phyloP scores from a whole-genome alignment of 1,140 invertebrate genomes.

The Microplitis demolitor region DNA sequence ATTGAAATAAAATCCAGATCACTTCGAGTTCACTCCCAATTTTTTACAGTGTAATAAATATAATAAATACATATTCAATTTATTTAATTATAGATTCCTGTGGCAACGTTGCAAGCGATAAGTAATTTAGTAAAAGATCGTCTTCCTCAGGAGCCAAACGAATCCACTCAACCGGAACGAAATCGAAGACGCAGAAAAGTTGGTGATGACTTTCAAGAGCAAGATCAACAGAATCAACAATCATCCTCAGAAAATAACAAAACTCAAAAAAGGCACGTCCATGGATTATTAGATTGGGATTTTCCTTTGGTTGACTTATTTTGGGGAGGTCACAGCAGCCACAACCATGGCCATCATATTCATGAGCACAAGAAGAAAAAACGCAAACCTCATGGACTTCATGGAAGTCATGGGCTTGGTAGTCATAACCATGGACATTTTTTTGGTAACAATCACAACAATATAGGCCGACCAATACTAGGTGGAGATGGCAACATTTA shows the following conservation, averaged over 20 bases:
- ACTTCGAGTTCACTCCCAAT: too few relatives aligned
- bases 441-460: not conserved
- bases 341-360: conserved; percentile 16
- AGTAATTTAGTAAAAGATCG: conserved; percentile 10
- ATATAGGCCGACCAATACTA: not conserved
- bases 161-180: not conserved
- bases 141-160: not conserved
- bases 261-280: not conserved
- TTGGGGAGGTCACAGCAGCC: not conserved
- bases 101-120: conserved; percentile 21
- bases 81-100: conserved; percentile 12
- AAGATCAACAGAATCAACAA: not conserved
- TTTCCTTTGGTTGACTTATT: not conserved
- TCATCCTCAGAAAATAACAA: not conserved
- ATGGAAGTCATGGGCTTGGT: not conserved
- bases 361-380: conserved; percentile 2
- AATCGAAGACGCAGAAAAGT: too few relatives aligned
- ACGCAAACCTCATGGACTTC: not conserved
- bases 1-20: too few relatives aligned
- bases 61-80: not conserved
- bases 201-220: not conserved
- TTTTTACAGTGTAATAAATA: too few relatives aligned
- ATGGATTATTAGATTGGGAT: not conserved
- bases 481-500: conserved; percentile 1
- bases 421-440: not conserved